phyloP scores from a whole-genome alignment of 2,113 vertebrate genomes.

The Cygnus atratus region DNA sequence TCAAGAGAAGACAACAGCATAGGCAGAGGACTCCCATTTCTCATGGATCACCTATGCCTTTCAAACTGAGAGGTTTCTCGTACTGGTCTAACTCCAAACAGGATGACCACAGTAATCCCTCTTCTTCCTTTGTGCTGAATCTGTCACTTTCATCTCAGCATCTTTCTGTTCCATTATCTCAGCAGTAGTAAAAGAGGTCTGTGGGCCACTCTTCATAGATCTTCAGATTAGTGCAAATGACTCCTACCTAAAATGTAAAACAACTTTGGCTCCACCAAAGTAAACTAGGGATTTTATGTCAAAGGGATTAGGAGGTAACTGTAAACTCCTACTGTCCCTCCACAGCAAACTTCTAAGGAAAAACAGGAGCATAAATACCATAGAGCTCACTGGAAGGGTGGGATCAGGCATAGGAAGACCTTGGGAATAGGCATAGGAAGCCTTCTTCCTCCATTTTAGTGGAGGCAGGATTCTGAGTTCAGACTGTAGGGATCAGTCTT shows the following conservation, averaged over 20 bases:
- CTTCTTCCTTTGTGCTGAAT: not conserved
- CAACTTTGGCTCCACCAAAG: not conserved
- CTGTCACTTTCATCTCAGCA: rapidly evolving
- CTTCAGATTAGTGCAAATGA: not conserved
- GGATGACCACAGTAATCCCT: not conserved
- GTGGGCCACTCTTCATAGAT: not conserved
- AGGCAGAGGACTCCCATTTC: not conserved
- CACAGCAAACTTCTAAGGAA: not conserved
- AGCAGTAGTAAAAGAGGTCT: not conserved
- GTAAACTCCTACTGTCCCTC: not conserved
- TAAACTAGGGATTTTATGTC: not conserved
- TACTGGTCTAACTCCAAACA: not conserved
- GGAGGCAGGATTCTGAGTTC: not conserved
- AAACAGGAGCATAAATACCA: not conserved
- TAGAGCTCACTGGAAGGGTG: not conserved
- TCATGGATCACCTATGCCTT: not conserved
- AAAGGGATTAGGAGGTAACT: not conserved
- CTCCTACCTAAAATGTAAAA: not conserved
- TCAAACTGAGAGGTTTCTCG: not conserved
- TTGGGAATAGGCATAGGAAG: not conserved
- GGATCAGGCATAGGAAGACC: not conserved
- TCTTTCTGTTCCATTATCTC: not conserved
- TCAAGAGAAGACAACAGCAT: not conserved
- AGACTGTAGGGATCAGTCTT: not conserved
- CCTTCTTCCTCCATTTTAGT: not conserved